phyloP scores from a whole-genome alignment of 2,797 vertebrate species.

The Anabas testudineus region DNA sequence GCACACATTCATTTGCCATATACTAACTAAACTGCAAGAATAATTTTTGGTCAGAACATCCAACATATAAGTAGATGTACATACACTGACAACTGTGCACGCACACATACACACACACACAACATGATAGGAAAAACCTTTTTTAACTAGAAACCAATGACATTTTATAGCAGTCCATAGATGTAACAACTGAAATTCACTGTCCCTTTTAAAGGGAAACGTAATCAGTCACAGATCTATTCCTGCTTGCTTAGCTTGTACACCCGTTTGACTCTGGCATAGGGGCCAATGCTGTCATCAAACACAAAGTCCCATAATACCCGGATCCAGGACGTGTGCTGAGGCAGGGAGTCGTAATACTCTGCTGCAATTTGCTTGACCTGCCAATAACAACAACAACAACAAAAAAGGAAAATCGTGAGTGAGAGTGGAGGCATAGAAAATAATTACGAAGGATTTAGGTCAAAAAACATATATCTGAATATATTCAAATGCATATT shows the following conservation, averaged over 20 bases:
- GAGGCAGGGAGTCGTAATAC: slow-evolving; percentile 93
- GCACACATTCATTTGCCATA: background rate
- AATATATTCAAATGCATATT: background rate
- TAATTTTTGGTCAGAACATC: background rate
- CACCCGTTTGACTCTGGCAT: slow-evolving; percentile 91
- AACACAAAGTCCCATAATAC: slow-evolving; percentile 98
- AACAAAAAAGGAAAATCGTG: background rate
- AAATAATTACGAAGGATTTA: background rate
- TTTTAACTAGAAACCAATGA: slow-evolving; percentile 7
- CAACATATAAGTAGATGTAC: slow-evolving; percentile 1
- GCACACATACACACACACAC: too few species aligned
- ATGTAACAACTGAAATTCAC: slow-evolving; percentile 27
- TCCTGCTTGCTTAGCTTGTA: slow-evolving; percentile 86
- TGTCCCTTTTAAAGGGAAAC: slow-evolving; percentile 22
- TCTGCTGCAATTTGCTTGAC: slow-evolving; percentile 96
- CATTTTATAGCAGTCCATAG: slow-evolving; percentile 5
- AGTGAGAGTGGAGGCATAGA: background rate
- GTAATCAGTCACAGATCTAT: slow-evolving; percentile 53
- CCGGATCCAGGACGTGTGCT: slow-evolving; percentile 93
- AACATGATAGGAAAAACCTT: background rate
- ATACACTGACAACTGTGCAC: slow-evolving; percentile 13
- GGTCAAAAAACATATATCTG: background rate
- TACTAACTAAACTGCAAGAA: background rate
- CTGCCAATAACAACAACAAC: too few species aligned
- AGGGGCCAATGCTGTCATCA: slow-evolving; percentile 92